These are phyloP conservation scores for Neosilurus hyrtlii DNA, from an alignment of 2,797 vertebrate species.

Conservation along the genomic window DNA sequence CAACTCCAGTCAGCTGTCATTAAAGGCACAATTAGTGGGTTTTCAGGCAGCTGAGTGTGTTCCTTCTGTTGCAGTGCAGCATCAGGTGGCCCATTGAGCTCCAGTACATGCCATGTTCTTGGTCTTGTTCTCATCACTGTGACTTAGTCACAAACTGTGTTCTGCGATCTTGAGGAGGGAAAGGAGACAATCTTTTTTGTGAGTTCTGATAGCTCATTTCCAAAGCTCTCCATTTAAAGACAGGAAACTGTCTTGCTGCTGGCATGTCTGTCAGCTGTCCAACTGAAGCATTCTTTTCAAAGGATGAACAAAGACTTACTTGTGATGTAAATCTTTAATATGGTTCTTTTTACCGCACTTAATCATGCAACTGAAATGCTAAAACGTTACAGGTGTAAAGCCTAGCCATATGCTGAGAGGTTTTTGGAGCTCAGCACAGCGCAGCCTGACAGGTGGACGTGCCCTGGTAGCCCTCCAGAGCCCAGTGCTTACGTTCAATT, in stretches of 20 bases:
- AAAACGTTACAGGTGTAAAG: slow-evolving; percentile 49
- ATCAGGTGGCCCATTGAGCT: slow-evolving; percentile 73
- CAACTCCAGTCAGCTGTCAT: slow-evolving; percentile 66
- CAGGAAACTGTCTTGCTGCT: slow-evolving; percentile 28
- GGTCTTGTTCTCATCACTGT: slow-evolving; percentile 58
- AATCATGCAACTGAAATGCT: slow-evolving; percentile 44
- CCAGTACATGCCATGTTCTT: slow-evolving; percentile 59
- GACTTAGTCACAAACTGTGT: slow-evolving; percentile 62
- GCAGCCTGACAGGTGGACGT: slow-evolving; percentile 52
- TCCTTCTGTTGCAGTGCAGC: slow-evolving; percentile 62
- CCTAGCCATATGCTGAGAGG: slow-evolving; percentile 22
- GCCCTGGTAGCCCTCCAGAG: slow-evolving; percentile 48
- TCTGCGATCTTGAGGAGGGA: slow-evolving; percentile 54
- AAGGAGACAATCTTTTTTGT: slow-evolving; percentile 69
- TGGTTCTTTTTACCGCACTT: slow-evolving; percentile 27
- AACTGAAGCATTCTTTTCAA: slow-evolving; percentile 59
- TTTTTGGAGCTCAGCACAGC: slow-evolving; percentile 28
- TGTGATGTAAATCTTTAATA: slow-evolving; percentile 42
- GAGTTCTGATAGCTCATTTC: slow-evolving; percentile 57
- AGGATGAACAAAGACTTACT: slow-evolving; percentile 35
- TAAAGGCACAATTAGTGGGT: slow-evolving; percentile 66
- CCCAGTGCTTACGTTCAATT: slow-evolving; percentile 64
- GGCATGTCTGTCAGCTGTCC: background rate
- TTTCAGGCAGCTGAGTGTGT: slow-evolving; percentile 56
- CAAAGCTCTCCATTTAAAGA: slow-evolving; percentile 63